Conservation (phyloP, 2,113 vertebrate species). For the Muntiacus muntjak region DNA sequence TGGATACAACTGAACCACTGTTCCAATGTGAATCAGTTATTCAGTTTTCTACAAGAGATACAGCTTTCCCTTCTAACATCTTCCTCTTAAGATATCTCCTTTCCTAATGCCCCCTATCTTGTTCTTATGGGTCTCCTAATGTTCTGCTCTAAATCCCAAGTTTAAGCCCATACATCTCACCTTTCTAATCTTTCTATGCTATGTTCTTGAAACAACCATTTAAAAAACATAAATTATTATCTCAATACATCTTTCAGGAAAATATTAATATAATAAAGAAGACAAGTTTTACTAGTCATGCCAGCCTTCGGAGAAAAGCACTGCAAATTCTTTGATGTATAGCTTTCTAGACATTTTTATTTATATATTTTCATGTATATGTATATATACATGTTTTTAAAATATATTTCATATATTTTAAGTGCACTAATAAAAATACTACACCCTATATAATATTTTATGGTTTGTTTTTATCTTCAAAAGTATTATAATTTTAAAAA, state of each 20-base stretch:
- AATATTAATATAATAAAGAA: background rate
- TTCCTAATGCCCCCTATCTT: background rate
- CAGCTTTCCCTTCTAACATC: background rate
- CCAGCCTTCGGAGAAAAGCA: background rate
- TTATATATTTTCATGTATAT: background rate
- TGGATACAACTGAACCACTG: background rate
- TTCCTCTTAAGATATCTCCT: background rate
- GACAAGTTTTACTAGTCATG: background rate
- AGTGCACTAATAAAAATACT: background rate
- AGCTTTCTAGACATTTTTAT: background rate
- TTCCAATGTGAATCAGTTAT: background rate
- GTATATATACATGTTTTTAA: background rate
- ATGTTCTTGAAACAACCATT: background rate
- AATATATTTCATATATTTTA: background rate
- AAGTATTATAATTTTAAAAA: background rate
- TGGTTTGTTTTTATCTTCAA: background rate
- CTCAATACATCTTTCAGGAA: background rate
- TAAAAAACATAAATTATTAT: background rate
- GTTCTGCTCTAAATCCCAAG: background rate
- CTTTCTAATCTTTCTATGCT: background rate
- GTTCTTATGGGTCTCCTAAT: background rate
- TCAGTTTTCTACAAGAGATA: background rate
- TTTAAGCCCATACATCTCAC: background rate
- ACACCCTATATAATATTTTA: background rate
- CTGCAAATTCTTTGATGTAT: background rate